phyloP scores from a whole-genome alignment of 2,113 vertebrate genomes.

The Alethe diademata region DNA sequence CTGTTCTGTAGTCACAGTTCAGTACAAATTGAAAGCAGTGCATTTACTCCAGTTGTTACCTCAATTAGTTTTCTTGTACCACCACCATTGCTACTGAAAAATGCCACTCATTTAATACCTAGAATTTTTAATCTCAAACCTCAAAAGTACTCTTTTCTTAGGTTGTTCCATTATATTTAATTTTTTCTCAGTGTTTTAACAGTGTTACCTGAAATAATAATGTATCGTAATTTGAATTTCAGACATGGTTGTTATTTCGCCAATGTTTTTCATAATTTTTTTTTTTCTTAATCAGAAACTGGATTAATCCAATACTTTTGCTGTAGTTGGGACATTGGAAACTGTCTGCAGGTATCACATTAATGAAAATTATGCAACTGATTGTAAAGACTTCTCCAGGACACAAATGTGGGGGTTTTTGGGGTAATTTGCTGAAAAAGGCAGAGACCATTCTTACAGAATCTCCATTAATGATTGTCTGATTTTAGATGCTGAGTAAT shows the following conservation, averaged over 20 bases:
- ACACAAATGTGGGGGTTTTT: accelerated
- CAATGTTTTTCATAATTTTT: not conserved
- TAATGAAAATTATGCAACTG: not conserved
- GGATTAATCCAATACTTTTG: not conserved
- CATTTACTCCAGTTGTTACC: not conserved
- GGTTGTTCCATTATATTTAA: not conserved
- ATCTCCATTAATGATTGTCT: not conserved
- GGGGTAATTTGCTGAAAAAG: not conserved
- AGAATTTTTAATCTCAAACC: not conserved
- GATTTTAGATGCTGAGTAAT: not conserved
- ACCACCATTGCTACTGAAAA: not conserved
- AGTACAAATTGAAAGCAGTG: not conserved
- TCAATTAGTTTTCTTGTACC: not conserved
- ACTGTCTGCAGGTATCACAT: not conserved
- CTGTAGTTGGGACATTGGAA: not conserved
- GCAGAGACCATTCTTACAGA: not conserved
- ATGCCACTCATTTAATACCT: not conserved
- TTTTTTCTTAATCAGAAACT: not conserved
- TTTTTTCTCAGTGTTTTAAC: not conserved
- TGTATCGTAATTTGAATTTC: not conserved
- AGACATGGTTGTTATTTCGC: not conserved
- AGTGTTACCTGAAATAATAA: not conserved
- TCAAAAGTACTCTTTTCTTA: not conserved
- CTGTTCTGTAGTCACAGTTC: not conserved
- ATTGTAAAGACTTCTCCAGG: not conserved